Evolutionary conservation across 2,888 invertebrate species (phyloP), one percentile per base, ranked within the genome.

Genomic region (Erynnis tages): DNA sequence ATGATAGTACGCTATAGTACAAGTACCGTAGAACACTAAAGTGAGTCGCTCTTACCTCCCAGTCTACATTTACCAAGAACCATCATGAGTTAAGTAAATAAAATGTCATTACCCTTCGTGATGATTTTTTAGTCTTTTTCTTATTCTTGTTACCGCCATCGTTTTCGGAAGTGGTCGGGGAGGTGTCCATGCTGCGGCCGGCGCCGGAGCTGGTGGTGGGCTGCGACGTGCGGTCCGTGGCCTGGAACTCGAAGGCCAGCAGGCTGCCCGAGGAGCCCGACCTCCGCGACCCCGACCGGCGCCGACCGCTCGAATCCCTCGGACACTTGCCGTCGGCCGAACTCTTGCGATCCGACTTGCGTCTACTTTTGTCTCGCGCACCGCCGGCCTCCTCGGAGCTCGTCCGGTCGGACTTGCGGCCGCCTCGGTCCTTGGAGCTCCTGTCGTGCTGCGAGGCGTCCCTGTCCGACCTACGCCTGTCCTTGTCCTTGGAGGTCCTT

Each of bases 171-270:
- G 32, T 11, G 14, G 29, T 6, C 19, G 13, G 37, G 25, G 38
- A 48, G 14, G 40, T 19, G 37, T 37, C 27, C 37, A 34, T 11
- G 35, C 44, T 14, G 27, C 19, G 7, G 16, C 40, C 8, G 14
- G 25, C 10, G n/a, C 54, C 25, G 52, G 23, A 8, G 48, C 52
- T 14, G 13, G 54, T 43, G 41, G 44, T 44, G 4, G 46, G n/a
- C 29, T 46, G 48, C n/a, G 34, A 11, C 14, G 16, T 32, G 17
- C 49, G 5, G 4, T 44, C 43, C 19, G 43, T 37, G 47, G 61
- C 63, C 10, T 65, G 66, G 54, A 75, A 67, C 59, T 74, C 75
- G 52, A 76, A 71, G 1, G 72, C 73, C 19, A 77, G 63, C 47
- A 74, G 53, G 5, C 70, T 65, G 13, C 37, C 23, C 0, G 37